Base-by-base conservation (phyloP, 2,888 invertebrate genomes). In the Hymenopus coronatus region DNA sequence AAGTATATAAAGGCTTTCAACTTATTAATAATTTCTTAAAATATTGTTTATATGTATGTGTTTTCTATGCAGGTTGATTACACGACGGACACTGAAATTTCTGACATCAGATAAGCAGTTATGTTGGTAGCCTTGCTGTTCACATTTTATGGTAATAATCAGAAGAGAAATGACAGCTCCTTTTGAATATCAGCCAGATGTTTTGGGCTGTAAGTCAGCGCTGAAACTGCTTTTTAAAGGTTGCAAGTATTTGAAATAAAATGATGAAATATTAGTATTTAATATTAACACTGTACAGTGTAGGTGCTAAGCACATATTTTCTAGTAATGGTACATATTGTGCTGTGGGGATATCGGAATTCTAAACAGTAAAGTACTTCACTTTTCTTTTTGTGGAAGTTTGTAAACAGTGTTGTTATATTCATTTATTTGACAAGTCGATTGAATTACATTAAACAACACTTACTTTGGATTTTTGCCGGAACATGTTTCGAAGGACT, bases 41-140 rank as follows among this genome's bases (percentile, higher is more conserved):
- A 1, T 20, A 81, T 25, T 3, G 27, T 20, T 28, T 20, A 28
- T 81, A 28, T 28, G 25, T 81, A 20, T 40, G 7, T 85, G 28
- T 12, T 14, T 84, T 9, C 12, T 25, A 40, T 82, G 15, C 81
- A 95, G 95, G 92, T 93, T 95, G 90, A 94, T 97, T 89, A 96
- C 96, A 1, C 95, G 94, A 91, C 96, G 95, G 92, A 95, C 96
- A 33, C 92, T 96, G 87, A 95, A 95, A 92, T 94, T 94, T 88
- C 92, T 97, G 46, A 93, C 94, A 87, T 93, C 94, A 82, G 97
- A 96, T 91, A 97, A 96, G 92, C 95, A 96, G 91, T 93, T 96
- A 28, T 95, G 95, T 92, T 97, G 97, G 97, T 97, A 86, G 83
- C 28, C 3, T 12, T 70, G 54, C 20, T 70, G 20, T 6, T 20